These are phyloP conservation scores for Dendrophyllia cribrosa DNA, from an alignment of 64 coral and sea anemone genomes.

Conservation along the genomic window DNA sequence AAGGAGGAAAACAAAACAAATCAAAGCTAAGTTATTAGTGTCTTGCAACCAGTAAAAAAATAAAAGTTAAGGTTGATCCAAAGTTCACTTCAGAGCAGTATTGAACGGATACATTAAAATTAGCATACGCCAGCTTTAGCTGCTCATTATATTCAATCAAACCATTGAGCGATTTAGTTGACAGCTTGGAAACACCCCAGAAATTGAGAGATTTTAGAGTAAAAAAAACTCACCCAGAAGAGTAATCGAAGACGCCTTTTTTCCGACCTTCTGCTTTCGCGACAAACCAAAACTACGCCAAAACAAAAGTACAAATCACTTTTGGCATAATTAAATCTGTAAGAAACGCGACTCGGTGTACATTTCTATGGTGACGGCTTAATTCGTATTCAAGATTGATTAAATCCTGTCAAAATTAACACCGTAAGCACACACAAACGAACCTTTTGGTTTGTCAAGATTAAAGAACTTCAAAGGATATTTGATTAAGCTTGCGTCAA, in stretches of 20 bases:
- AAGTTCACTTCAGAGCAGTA: no score
- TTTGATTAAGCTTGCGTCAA: not conserved
- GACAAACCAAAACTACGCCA: not conserved
- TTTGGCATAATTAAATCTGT: not conserved
- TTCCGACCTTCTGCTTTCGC: not conserved
- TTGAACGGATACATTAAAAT: not conserved
- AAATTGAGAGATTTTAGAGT: not conserved
- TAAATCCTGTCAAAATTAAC: conserved; percentile 25
- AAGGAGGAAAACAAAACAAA: no score
- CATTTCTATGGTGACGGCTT: conserved; percentile 14
- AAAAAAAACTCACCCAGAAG: not conserved
- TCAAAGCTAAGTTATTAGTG: no score
- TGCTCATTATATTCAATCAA: not conserved
- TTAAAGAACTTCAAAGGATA: not conserved
- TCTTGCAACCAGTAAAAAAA: no score
- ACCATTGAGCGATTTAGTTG: not conserved
- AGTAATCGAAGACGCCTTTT: not conserved
- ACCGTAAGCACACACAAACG: conserved; percentile 7
- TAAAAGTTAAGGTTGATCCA: no score
- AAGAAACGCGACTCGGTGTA: conserved; percentile 26
- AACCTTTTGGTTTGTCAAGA: conserved; percentile 16
- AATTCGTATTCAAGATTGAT: not conserved
- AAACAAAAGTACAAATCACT: conserved; percentile 24
- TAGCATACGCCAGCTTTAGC: not conserved
- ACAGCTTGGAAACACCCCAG: not conserved